Percentiles rank a stretch among this genome's conserved stretches.
These are phyloP conservation scores for Eurystomus glaucurus DNA, from an alignment of 2,797 vertebrate genomes.

Conservation along the genomic window DNA sequence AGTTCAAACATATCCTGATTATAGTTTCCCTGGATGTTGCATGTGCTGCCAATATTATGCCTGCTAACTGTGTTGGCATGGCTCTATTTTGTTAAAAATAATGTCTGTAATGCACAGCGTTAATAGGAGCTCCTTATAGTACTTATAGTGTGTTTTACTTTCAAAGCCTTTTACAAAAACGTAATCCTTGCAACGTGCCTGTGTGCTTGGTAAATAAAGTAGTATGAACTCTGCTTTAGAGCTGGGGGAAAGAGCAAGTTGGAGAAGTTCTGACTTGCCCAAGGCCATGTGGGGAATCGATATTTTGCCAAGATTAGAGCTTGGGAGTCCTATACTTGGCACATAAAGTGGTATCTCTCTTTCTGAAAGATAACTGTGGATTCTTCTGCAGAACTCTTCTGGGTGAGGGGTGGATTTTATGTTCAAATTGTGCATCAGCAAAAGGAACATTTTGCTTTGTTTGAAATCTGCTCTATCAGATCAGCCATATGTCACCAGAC, in stretches of 20 bases:
- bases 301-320: conserved; percentile 50
- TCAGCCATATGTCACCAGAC: conserved; percentile 59
- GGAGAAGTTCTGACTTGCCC: conserved; percentile 60
- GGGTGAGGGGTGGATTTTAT: conserved; percentile 43
- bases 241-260: conserved; percentile 33
- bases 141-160: neutral
- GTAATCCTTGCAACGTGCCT: neutral
- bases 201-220: conserved; percentile 45
- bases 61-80: conserved; percentile 57
- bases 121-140: conserved; percentile 6
- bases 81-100: conserved; percentile 56
- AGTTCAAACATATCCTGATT: conserved; percentile 65
- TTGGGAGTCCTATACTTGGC: conserved; percentile 12
- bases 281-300: conserved; percentile 36
- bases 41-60: conserved; percentile 55
- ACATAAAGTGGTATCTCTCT: neutral
- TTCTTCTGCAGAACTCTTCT: conserved; percentile 11
- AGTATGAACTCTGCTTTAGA: conserved; percentile 27
- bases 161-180: neutral
- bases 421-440: conserved; percentile 60
- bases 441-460: conserved; percentile 75
- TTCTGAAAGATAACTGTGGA: conserved; percentile 25
- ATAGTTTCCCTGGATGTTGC: conserved; percentile 13
- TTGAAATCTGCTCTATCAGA: conserved; percentile 71
- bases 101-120: neutral